Evolutionary conservation across 2,888 invertebrate genomes (phyloP).

Genomic region (Athetis lepigone): DNA sequence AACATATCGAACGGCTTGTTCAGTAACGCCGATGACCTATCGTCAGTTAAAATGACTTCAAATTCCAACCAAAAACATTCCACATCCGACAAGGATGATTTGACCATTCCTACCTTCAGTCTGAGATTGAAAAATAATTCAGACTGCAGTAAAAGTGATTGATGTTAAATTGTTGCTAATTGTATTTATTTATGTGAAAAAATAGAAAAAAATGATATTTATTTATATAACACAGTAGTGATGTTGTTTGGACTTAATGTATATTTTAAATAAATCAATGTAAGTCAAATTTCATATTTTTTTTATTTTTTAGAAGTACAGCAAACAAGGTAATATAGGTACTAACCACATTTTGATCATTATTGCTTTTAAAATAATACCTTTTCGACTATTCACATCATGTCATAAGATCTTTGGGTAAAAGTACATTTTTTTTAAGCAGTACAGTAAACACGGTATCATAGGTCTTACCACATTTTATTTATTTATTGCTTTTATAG

Average conservation of each 20-base stretch:
- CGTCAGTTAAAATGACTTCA: constrained; percentile 89
- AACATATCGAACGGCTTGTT: constrained; percentile 87
- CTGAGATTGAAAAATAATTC: constrained; percentile 81
- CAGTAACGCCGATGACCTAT: constrained; percentile 89
- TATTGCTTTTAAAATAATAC: constrained; percentile 37
- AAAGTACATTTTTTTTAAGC: constrained; percentile 26
- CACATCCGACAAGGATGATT: constrained; percentile 86
- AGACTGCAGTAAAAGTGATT: constrained; percentile 84
- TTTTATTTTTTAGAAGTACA: constrained; percentile 27
- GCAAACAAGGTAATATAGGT: constrained; percentile 20
- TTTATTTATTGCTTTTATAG: constrained; percentile 38
- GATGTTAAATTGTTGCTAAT: constrained; percentile 59
- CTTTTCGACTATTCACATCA: constrained; percentile 26
- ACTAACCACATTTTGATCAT: constrained; percentile 22
- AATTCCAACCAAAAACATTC: constrained; percentile 85
- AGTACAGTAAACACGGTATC: constrained; percentile 25
- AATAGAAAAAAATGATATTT: constrained; percentile 49
- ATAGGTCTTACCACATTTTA: constrained; percentile 19
- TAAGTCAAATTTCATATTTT: constrained; percentile 47
- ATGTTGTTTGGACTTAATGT: constrained; percentile 60
- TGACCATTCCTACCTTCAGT: constrained; percentile 87
- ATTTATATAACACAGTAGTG: constrained; percentile 44
- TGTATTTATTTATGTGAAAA: constrained; percentile 55
- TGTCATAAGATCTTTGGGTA: constrained; percentile 42
- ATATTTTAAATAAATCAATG: constrained; percentile 72